Evolutionary conservation across 1,140 invertebrate species (phyloP).

Genomic region (Muscidifurax raptorellus): DNA sequence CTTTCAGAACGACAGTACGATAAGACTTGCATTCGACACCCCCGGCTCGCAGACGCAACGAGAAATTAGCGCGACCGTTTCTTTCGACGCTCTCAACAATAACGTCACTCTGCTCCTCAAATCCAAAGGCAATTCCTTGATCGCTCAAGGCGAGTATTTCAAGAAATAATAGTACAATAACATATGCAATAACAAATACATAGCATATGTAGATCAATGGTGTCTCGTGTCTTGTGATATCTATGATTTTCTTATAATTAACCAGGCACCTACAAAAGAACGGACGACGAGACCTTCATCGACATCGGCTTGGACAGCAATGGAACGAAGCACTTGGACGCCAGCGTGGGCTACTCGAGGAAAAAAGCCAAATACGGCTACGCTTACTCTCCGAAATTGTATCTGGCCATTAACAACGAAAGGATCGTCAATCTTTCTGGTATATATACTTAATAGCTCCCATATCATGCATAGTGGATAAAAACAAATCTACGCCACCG

Average conservation of each 20-base stretch:
- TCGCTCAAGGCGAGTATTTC: conserved; percentile 74
- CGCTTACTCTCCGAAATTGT: conserved; percentile 80
- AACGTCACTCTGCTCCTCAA: conserved; percentile 79
- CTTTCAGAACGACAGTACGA: conserved; percentile 76
- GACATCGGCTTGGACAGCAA: conserved; percentile 82
- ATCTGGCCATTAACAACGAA: conserved; percentile 81
- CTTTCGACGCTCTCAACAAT: conserved; percentile 75
- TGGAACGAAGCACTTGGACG: conserved; percentile 82
- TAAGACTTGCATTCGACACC: conserved; percentile 81
- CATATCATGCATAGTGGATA: no score
- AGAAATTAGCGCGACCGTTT: conserved; percentile 77
- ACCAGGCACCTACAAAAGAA: conserved; percentile 80
- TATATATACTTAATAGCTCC: conserved; percentile 62
- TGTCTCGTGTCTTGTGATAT: no score
- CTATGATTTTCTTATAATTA: no score
- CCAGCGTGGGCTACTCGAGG: conserved; percentile 75
- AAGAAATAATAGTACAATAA: no score
- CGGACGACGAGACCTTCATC: conserved; percentile 79
- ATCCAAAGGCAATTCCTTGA: conserved; percentile 79
- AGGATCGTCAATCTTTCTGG: conserved; percentile 80
- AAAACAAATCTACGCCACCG: no score
- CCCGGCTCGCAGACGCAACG: conserved; percentile 79
- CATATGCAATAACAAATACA: no score
- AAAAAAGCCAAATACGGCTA: conserved; percentile 78
- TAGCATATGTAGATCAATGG: no score